These are phyloP conservation scores for Aurelia aurita complex sp. Pacific DNA, from an alignment of 30 jellyfish, hydroid and myxozoan species.

Conservation along the genomic window DNA sequence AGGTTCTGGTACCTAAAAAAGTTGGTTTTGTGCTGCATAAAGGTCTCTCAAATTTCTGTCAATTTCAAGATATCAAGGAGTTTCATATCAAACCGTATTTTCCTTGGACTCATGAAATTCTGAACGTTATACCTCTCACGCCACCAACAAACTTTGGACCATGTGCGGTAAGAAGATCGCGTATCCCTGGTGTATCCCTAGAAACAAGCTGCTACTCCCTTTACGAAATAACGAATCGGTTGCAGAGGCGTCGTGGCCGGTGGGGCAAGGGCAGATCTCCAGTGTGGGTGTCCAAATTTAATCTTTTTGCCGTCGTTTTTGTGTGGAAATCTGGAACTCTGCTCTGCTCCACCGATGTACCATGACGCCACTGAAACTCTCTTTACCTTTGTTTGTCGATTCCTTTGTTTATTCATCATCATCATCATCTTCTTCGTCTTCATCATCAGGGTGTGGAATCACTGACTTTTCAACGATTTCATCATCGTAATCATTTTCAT, in stretches of 20 bases:
- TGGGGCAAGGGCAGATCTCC: not conserved
- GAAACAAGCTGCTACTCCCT: constrained; percentile 19
- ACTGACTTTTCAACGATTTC: constrained; percentile 57
- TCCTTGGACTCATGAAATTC: no score
- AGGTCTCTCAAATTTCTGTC: no score
- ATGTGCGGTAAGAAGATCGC: constrained; percentile 32
- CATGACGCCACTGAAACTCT: not conserved
- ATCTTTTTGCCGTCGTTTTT: no score
- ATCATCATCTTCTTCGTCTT: constrained; percentile 65
- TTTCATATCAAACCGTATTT: no score
- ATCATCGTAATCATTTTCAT: constrained; percentile 54
- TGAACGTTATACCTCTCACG: not conserved
- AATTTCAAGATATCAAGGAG: no score
- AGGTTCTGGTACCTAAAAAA: no score
- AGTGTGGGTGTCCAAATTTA: no score
- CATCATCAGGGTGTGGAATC: constrained; percentile 67
- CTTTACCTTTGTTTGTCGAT: constrained; percentile 27
- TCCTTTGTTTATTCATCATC: constrained; percentile 52
- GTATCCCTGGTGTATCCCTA: constrained; percentile 41
- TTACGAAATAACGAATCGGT: constrained; percentile 14
- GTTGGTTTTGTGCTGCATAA: no score
- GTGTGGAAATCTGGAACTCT: no score
- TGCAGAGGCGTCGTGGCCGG: constrained; percentile 9
- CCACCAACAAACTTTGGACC: constrained; percentile 36
- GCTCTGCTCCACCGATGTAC: constrained; percentile 13